Conservation (phyloP, 2,113 vertebrate species). For the Sander lucioperca region DNA sequence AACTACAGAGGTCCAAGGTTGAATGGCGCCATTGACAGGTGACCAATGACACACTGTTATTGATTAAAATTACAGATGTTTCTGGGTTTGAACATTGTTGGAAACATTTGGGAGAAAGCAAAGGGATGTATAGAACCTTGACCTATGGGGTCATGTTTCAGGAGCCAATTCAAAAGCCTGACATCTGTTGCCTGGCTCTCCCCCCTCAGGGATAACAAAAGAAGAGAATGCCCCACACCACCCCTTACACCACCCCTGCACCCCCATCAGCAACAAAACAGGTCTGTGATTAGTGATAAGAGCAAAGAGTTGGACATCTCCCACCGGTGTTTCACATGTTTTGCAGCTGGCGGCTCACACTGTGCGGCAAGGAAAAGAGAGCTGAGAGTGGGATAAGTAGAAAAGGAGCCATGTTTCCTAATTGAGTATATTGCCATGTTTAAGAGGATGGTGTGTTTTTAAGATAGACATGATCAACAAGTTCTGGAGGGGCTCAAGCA, state of each 20-base stretch:
- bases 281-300: conserved; percentile 43
- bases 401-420: background rate
- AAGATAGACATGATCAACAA: background rate
- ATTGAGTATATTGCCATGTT: background rate
- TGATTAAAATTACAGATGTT: too few species aligned
- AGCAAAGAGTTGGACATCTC: conserved; percentile 30
- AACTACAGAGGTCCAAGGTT: too few species aligned
- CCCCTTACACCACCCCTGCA: background rate
- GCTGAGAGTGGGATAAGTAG: background rate
- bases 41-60: too few species aligned
- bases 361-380: background rate
- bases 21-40: too few species aligned
- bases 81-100: too few species aligned
- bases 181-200: conserved; percentile 86
- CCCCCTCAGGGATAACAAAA: conserved; percentile 54
- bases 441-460: background rate
- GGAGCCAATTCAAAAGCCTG: conserved; percentile 83
- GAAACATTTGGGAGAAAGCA: too few species aligned
- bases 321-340: conserved; percentile 7
- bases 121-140: conserved; percentile 68
- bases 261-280: conserved; percentile 18
- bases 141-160: conserved; percentile 85
- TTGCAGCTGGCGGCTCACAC: background rate
- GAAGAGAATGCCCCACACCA: conserved; percentile 54
- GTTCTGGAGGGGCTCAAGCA: background rate